phyloP scores from a whole-genome alignment of 2,113 vertebrate genomes.

The Phyllostomus discolor region DNA sequence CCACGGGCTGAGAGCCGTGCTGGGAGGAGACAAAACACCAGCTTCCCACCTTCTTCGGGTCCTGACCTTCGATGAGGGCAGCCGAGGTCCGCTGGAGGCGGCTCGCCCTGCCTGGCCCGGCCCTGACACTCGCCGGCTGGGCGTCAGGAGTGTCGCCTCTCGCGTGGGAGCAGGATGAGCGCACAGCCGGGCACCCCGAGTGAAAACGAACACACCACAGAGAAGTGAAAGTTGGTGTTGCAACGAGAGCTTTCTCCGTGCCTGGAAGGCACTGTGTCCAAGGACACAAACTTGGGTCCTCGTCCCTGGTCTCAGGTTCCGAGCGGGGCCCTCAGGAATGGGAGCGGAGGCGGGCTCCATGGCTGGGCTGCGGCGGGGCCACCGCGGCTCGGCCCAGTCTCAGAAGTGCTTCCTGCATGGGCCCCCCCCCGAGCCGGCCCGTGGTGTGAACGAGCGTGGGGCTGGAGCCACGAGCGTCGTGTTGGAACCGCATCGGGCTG shows the following conservation, averaged over 20 bases:
- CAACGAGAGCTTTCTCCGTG: background rate
- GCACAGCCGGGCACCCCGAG: background rate
- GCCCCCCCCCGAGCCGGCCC: background rate
- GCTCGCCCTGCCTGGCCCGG: no score
- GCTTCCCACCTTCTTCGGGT: no score
- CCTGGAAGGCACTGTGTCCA: background rate
- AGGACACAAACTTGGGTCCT: background rate
- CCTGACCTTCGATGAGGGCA: no score
- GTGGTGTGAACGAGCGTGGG: background rate
- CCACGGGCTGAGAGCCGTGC: background rate
- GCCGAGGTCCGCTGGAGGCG: no score
- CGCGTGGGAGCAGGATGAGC: background rate
- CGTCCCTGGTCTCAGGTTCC: background rate
- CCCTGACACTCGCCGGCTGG: background rate
- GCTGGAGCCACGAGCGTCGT: background rate
- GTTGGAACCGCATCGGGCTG: background rate
- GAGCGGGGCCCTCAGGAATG: background rate
- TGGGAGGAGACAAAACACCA: background rate
- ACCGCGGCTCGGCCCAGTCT: background rate
- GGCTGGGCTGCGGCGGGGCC: background rate
- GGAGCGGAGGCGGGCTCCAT: background rate
- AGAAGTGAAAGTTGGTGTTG: background rate
- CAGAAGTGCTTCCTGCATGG: background rate
- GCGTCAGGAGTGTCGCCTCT: background rate
- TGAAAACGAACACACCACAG: background rate